A percentile compares a stretch with the other conserved stretches of the same genome.
Conservation (phyloP, 2,113 vertebrate genomes). For the Mionectes macconnelli region DNA sequence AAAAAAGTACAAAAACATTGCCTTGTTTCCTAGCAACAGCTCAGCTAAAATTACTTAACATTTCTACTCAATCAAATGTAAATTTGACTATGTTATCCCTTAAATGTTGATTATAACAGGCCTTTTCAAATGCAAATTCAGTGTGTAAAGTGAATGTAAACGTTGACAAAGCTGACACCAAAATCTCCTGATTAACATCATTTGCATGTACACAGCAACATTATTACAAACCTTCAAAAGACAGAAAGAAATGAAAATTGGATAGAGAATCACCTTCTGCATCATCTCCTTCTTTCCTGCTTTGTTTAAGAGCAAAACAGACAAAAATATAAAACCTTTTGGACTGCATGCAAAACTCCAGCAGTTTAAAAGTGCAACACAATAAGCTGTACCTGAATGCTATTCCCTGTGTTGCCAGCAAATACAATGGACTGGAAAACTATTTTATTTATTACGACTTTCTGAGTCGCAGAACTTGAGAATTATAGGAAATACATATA, state of each 20-base stretch:
- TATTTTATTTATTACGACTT: not conserved
- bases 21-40: constrained; percentile 79
- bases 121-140: constrained; percentile 80
- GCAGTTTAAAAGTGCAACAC: not conserved
- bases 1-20: constrained; percentile 69
- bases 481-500: not conserved
- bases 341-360: not conserved
- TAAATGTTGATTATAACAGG: constrained; percentile 79
- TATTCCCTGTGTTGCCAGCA: not conserved
- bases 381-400: not conserved
- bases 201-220: constrained; percentile 57
- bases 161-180: constrained; percentile 75
- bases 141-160: constrained; percentile 78
- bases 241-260: constrained; percentile 23
- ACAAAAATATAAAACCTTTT: not conserved
- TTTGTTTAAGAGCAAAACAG: constrained; percentile 20
- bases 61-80: constrained; percentile 76
- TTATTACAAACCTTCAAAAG: constrained; percentile 42
- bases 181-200: constrained; percentile 74
- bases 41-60: constrained; percentile 77
- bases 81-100: constrained; percentile 78
- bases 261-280: constrained; percentile 40
- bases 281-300: not conserved
- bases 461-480: not conserved
- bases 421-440: not conserved